phyloP scores from a whole-genome alignment of 2,797 vertebrate species.

The Merluccius polli region DNA sequence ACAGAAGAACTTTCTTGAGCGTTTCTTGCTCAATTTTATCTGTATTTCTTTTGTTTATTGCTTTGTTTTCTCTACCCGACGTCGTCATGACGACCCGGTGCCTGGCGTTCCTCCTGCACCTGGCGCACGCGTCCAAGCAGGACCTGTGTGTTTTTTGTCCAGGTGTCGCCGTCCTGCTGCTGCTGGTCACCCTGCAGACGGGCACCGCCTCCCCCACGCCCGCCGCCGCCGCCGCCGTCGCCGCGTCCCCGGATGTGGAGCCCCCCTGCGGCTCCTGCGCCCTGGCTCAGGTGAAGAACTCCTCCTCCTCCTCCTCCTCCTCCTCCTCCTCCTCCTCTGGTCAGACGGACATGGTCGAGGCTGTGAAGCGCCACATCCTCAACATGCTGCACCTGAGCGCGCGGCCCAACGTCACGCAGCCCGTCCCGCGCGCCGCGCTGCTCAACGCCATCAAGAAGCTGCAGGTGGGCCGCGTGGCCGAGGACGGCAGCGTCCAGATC shows the following conservation, averaged over 20 bases:
- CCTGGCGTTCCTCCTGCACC: neutral
- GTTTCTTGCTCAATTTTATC: neutral
- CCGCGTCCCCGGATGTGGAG: neutral
- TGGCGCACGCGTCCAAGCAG: neutral
- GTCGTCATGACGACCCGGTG: neutral
- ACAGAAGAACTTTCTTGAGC: neutral
- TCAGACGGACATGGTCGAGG: slow-evolving; percentile 91
- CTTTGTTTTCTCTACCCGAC: too few relatives aligned
- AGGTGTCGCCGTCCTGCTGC: slow-evolving; percentile 51
- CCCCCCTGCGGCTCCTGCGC: slow-evolving; percentile 84
- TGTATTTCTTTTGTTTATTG: neutral
- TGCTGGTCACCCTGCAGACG: slow-evolving; percentile 75
- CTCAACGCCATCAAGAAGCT: slow-evolving; percentile 91
- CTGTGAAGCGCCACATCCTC: slow-evolving; percentile 93
- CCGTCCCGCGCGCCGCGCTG: slow-evolving; percentile 87
- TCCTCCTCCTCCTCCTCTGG: slow-evolving; percentile 2
- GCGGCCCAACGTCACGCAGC: slow-evolving; percentile 90
- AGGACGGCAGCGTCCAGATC: slow-evolving; percentile 89
- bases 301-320: slow-evolving; percentile 36
- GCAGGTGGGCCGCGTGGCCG: slow-evolving; percentile 86
- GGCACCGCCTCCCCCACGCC: slow-evolving; percentile 78
- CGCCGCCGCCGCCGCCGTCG: slow-evolving; percentile 19
- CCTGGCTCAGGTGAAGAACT: slow-evolving; percentile 78
- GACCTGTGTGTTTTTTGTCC: neutral
- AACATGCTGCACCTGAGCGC: slow-evolving; percentile 92